Evolutionary conservation across 2,888 invertebrate species (phyloP), one percentile per base, ranked within the genome.

Genomic region (Pyrrhosoma nymphula): DNA sequence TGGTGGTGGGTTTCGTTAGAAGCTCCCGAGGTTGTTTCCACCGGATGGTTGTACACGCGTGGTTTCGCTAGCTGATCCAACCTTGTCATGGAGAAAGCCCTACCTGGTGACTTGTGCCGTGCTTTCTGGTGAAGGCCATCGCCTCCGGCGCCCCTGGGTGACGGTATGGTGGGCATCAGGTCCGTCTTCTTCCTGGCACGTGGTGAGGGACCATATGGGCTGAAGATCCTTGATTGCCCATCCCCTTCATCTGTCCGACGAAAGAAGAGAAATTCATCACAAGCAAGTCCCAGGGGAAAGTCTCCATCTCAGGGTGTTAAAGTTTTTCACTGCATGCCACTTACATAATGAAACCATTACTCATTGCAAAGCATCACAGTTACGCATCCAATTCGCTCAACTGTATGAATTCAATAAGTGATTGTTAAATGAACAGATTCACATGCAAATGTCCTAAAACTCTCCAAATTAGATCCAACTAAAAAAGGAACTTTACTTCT

Each of bases 21-120:
- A n/a, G 56, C 30, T 56, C 90, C 69, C 47, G 93, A 63, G 39
- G 69, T 93, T n/a, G 93, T n/a, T 47, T 93, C 93, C 82, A 96
- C 96, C 96, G 97, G 97, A 96, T 98, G 93, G 35, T 63, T 47
- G 47, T 93, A 93, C n/a, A 47, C 97, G 96, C 98, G 97, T 96
- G 98, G 98, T 97, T 98, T 98, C 96, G 98, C 98, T 97, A 98
- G 97, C 97, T 98, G 98, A 98, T 99, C 99, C 97, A 99, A 98
- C 96, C 99, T 98, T 97, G 99, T 98, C 99, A 99, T 99, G 97
- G 99, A 99, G 97, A 98, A 98, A 97, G 99, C 99, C 98, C 99
- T 99, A 98, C 98, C 98, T 98, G 98, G 98, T 95, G 97, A 97
- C 93, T 93, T 93, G 93, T 93, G 93, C 69, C 93, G 93, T 47